A percentile compares a stretch with the other conserved stretches of the same genome.
Evolutionary conservation across 2,113 vertebrate species (phyloP).

Genomic region (Indicator indicator): DNA sequence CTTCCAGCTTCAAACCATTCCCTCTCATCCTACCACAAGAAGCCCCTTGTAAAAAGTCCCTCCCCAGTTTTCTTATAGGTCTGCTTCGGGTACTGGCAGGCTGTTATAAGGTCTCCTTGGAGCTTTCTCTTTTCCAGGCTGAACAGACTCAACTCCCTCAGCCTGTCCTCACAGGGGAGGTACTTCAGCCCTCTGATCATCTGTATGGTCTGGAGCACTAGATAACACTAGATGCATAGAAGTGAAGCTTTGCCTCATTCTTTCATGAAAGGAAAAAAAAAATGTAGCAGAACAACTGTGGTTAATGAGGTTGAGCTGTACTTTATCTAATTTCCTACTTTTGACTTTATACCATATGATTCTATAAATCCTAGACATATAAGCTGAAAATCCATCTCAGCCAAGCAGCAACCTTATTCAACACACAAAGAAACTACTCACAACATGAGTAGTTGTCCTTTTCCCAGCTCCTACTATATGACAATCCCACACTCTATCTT

Average conservation of each 20-base stretch:
- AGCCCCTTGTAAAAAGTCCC: too few relatives aligned
- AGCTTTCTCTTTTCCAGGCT: too few relatives aligned
- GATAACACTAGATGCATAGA: neutral
- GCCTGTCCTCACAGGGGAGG: too few relatives aligned
- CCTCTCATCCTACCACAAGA: too few relatives aligned
- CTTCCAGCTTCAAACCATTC: too few relatives aligned
- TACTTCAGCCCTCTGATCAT: too few relatives aligned
- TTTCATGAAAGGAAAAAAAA: neutral
- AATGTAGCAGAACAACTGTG: too few relatives aligned
- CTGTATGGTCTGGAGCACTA: too few relatives aligned
- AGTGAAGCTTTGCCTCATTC: neutral
- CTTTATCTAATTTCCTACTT: neutral
- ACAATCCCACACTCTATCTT: neutral
- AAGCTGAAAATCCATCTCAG: neutral
- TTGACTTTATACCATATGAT: neutral
- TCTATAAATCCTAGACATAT: neutral
- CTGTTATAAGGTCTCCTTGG: too few relatives aligned
- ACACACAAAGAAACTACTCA: neutral
- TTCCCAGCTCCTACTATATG: neutral
- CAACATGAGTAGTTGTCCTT: fast-evolving
- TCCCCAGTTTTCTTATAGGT: too few relatives aligned
- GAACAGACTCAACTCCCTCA: too few relatives aligned
- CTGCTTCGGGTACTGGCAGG: too few relatives aligned
- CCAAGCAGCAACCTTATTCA: neutral
- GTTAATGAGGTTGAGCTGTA: neutral